Evolutionary conservation across 1,140 invertebrate genomes (phyloP).

Genomic region (Euschistus heros): DNA sequence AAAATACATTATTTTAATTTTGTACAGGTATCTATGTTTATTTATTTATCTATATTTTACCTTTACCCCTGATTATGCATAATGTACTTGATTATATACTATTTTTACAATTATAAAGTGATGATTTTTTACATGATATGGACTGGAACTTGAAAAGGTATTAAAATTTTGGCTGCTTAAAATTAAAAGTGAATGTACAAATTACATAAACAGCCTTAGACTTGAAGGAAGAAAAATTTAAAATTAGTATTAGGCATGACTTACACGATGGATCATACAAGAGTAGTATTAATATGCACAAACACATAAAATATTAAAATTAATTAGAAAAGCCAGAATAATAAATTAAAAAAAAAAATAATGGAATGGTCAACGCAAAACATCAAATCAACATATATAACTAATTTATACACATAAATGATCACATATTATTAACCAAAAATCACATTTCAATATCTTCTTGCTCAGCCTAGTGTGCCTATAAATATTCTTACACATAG

Average conservation of each 20-base stretch:
- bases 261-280: background rate
- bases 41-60: slow-evolving; percentile 23
- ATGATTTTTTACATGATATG: slow-evolving; percentile 26
- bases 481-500: background rate
- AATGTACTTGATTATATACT: slow-evolving; percentile 14
- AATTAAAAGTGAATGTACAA: background rate
- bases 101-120: slow-evolving; percentile 16
- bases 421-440: slow-evolving; percentile 27
- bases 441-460: slow-evolving; percentile 25
- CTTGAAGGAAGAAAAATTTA: background rate
- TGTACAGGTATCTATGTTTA: slow-evolving; percentile 21
- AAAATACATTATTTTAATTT: slow-evolving; percentile 25
- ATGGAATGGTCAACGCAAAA: slow-evolving; percentile 23
- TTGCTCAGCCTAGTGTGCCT: slow-evolving; percentile 15
- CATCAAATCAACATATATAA: slow-evolving; percentile 21
- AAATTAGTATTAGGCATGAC: slow-evolving; percentile 11
- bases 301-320: slow-evolving; percentile 12
- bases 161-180: background rate
- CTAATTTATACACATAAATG: slow-evolving; percentile 24
- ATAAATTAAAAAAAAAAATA: slow-evolving; percentile 15
- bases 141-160: slow-evolving; percentile 21
- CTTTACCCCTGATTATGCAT: slow-evolving; percentile 25
- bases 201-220: slow-evolving; percentile 8
- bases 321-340: background rate
- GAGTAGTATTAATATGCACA: slow-evolving; percentile 4